Percentiles rank a stretch among this genome's conserved stretches.
phyloP scores from a whole-genome alignment of 2,113 vertebrate species.

The Datnioides undecimradiatus region DNA sequence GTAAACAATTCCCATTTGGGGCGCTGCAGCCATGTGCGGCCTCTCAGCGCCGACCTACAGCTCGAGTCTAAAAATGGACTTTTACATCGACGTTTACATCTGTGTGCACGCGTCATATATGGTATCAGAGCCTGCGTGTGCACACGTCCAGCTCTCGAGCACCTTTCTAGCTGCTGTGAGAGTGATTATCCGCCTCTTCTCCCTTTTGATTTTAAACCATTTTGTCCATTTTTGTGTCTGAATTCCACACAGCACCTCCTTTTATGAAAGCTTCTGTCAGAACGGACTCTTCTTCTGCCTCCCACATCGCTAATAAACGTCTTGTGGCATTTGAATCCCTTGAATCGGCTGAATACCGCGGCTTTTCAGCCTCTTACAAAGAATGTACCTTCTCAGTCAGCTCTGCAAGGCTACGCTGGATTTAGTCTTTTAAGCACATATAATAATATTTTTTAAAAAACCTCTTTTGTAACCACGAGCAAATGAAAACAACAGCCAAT shows the following conservation, averaged over 20 bases:
- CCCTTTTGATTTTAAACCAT: background rate
- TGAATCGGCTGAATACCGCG: background rate
- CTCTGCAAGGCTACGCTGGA: background rate
- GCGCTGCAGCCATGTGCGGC: background rate
- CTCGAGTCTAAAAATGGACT: conserved; percentile 58
- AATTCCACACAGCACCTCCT: background rate
- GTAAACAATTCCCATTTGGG: conserved; percentile 70
- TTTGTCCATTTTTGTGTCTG: background rate
- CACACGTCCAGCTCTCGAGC: background rate
- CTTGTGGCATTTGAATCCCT: conserved; percentile 15
- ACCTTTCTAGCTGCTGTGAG: background rate
- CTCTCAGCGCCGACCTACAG: background rate
- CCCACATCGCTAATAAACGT: conserved; percentile 1
- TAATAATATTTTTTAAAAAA: no score
- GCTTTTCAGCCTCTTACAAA: conserved; percentile 28
- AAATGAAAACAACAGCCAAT: background rate
- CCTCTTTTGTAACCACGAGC: background rate
- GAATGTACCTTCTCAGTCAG: background rate
- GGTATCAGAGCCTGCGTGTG: conserved; percentile 4
- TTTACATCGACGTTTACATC: background rate
- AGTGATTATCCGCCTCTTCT: background rate
- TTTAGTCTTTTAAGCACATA: conserved; percentile 2
- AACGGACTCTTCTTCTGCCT: background rate
- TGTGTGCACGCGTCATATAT: conserved; percentile 34
- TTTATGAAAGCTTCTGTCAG: background rate